Evolutionary conservation across 2,113 vertebrate genomes (phyloP).

Genomic region (Perca flavescens): DNA sequence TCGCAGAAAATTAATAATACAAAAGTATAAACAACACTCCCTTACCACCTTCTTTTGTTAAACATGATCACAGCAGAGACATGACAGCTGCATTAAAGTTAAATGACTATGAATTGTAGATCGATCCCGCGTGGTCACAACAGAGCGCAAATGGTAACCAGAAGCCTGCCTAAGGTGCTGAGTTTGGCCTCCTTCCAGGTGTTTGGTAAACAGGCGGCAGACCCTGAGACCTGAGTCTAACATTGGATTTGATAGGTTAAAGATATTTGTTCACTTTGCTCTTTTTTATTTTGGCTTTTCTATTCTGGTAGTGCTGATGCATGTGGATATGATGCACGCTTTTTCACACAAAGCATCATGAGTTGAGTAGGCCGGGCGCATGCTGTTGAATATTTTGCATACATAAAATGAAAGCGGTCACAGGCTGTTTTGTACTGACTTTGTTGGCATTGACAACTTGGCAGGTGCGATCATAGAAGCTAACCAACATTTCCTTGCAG

Average conservation of each 20-base stretch:
- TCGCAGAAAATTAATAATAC: background rate
- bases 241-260: background rate
- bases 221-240: slow-evolving; percentile 5
- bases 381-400: slow-evolving; percentile 22
- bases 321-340: background rate
- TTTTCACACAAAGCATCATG: background rate
- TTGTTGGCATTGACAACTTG: background rate
- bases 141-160: slow-evolving; percentile 47
- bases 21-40: background rate
- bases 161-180: slow-evolving; percentile 28
- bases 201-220: slow-evolving; percentile 51
- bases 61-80: background rate
- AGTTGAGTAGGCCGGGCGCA: background rate
- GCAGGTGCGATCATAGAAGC: background rate
- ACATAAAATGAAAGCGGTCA: slow-evolving; percentile 20
- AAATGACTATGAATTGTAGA: slow-evolving; percentile 20
- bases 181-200: slow-evolving; percentile 43
- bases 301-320: too few relatives aligned
- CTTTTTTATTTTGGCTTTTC: background rate
- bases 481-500: background rate
- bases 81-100: slow-evolving; percentile 40
- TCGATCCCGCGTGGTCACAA: slow-evolving; percentile 9
- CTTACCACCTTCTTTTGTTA: background rate
- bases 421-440: slow-evolving; percentile 23
- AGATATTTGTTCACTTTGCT: background rate